Base-by-base conservation (phyloP, 2,888 invertebrate genomes). In the Anodontia alba region DNA sequence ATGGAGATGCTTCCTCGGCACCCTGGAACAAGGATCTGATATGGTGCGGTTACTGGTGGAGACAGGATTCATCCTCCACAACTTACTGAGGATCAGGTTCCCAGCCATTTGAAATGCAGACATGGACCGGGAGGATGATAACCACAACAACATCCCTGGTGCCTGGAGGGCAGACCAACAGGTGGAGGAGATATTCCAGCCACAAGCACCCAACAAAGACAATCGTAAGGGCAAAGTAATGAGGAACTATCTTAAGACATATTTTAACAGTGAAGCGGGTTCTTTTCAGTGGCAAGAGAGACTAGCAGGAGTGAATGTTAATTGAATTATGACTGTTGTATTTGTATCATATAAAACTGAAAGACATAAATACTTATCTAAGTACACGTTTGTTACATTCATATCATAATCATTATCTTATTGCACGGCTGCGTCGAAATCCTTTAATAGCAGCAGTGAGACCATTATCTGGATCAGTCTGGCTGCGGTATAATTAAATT, bases 81-180 rank as follows among this genome's bases (percentile, higher is more conserved):
- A 84, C 76, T 54, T 81, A 43, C 49, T 81, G 78, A 72, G 81
- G 73, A 78, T 73, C 67, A 67, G 81, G 73, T 81, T 78, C 70
- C 81, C 78, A 62, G 73, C 81, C 29, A 69, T 78, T 71, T 62
- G 66, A 66, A 84, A 84, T 73, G 69, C 66, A 72, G 72, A 72
- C 26, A 54, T 36, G 54, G 72, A 72, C 72, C 54, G 54, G 33
- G 54, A 72, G 72, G 72, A 72, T 54, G 38, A 72, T 12, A 33
- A 72, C 33, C 51, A 72, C 72, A 72, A 72, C 72, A 72, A 42
- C 54, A 70, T 70, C 46, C 70, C 46, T 70, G 70, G 70, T 70
- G 70, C 70, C 70, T 42, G 70, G 49, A 70, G 46, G 70, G 46
- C 70, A 70, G 70, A 70, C 70, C 70, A 70, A 70, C 43, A 70